Evolutionary conservation across 92 coral and sea anemone species (phyloP).

Genomic region (Siderastrea siderea): DNA sequence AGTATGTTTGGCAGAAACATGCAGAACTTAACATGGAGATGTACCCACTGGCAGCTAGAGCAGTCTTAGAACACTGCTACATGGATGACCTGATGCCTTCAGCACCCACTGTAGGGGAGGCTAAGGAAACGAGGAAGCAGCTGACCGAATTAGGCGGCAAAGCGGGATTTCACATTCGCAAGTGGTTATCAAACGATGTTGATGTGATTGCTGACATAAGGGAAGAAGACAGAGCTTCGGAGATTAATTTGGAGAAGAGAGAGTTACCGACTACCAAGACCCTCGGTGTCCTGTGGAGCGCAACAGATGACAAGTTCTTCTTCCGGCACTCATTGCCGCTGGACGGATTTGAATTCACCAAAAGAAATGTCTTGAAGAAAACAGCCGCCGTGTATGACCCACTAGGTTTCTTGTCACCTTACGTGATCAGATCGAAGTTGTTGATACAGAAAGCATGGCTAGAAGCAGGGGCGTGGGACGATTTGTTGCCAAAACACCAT

Average conservation of each 20-base stretch:
- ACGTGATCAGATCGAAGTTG: conserved; percentile 35
- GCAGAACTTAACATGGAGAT: conserved; percentile 60
- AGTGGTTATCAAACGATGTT: conserved; percentile 67
- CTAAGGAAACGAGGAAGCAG: conserved; percentile 64
- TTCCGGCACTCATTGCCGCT: conserved; percentile 49
- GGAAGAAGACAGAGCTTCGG: conserved; percentile 55
- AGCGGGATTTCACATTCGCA: conserved; percentile 68
- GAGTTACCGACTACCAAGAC: conserved; percentile 61
- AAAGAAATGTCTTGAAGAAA: conserved; percentile 60
- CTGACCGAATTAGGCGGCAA: conserved; percentile 67
- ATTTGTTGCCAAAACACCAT: conserved; percentile 4
- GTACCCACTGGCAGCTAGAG: conserved; percentile 68
- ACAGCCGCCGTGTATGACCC: conserved; percentile 57
- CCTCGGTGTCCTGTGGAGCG: conserved; percentile 68
- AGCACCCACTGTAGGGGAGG: conserved; percentile 45
- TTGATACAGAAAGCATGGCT: conserved; percentile 52
- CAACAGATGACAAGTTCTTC: conserved; percentile 63
- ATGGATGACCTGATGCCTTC: conserved; percentile 78
- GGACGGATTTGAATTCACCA: conserved; percentile 55
- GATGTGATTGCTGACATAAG: conserved; percentile 50
- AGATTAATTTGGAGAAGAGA: conserved; percentile 58
- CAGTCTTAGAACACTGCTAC: conserved; percentile 65
- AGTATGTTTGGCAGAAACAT: conserved; percentile 66
- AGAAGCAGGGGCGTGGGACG: conserved; percentile 37
- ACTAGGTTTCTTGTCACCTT: conserved; percentile 43